Evolutionary conservation across 2,113 vertebrate genomes (phyloP).

Genomic region (Microcebus ravelobensis): DNA sequence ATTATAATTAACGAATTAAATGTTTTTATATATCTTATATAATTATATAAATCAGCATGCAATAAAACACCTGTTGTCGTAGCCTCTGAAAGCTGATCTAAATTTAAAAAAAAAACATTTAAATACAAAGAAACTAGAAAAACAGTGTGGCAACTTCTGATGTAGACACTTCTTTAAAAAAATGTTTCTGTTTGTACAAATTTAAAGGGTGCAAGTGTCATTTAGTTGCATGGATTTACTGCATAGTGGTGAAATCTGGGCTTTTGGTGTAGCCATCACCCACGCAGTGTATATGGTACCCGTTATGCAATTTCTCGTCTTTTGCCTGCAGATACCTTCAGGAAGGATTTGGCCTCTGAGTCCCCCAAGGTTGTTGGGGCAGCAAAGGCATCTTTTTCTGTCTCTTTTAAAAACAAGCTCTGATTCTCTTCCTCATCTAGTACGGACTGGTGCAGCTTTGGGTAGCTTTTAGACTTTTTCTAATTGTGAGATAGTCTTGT

Average conservation of each 20-base stretch:
- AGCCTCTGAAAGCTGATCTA: neutral
- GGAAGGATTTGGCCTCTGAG: neutral
- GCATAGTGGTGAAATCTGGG: no score
- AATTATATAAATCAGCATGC: neutral
- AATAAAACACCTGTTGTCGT: neutral
- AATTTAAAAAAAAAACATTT: neutral
- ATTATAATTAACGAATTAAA: neutral
- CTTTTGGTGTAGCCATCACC: no score
- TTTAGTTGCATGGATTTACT: no score
- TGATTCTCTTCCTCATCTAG: neutral
- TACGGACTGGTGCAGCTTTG: rapidly evolving
- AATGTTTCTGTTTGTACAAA: no score
- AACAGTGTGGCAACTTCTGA: neutral
- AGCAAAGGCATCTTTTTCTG: neutral
- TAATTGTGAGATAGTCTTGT: neutral
- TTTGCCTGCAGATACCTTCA: no score
- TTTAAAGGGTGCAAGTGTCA: no score
- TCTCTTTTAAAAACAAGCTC: neutral
- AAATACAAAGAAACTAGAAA: neutral
- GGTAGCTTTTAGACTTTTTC: neutral
- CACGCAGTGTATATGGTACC: no score
- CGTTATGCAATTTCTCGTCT: no score
- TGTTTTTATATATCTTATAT: neutral
- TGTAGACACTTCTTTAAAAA: no score
- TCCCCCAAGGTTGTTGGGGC: neutral